These are phyloP conservation scores for Manacus vitellinus DNA, from an alignment of 2,113 vertebrate species.

Conservation along the genomic window DNA sequence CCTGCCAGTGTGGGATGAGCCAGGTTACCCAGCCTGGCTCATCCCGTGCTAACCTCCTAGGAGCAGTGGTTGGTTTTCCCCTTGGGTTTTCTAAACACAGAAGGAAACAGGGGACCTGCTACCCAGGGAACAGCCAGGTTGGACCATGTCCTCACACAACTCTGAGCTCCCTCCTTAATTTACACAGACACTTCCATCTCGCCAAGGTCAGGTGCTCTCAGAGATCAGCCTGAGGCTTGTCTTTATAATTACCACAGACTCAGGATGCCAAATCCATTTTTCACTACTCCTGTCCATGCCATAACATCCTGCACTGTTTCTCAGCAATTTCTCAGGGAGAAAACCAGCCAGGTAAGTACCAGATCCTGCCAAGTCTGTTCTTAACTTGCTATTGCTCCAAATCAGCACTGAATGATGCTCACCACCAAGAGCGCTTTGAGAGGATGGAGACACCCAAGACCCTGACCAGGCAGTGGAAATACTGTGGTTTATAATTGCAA, in stretches of 20 bases:
- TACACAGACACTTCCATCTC: neutral
- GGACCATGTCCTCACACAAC: fast-evolving
- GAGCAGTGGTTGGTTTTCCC: neutral
- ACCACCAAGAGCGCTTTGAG: neutral
- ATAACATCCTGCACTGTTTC: neutral
- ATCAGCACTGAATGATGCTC: neutral
- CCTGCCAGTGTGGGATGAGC: neutral
- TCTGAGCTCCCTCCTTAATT: neutral
- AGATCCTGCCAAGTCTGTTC: neutral
- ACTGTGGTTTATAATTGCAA: neutral
- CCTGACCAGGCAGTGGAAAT: neutral
- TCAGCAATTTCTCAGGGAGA: neutral
- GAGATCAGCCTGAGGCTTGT: neutral
- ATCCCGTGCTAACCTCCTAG: neutral
- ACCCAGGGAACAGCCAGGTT: neutral
- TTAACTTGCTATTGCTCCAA: neutral
- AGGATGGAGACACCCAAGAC: neutral
- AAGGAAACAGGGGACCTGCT: neutral
- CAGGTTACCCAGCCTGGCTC: neutral
- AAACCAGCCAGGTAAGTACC: neutral
- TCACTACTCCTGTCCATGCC: neutral
- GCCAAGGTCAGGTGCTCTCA: neutral
- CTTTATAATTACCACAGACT: neutral
- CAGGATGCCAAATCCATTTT: neutral
- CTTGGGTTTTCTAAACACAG: neutral